phyloP scores from a whole-genome alignment of 2,888 invertebrate genomes.

The Lycaena phlaeas region DNA sequence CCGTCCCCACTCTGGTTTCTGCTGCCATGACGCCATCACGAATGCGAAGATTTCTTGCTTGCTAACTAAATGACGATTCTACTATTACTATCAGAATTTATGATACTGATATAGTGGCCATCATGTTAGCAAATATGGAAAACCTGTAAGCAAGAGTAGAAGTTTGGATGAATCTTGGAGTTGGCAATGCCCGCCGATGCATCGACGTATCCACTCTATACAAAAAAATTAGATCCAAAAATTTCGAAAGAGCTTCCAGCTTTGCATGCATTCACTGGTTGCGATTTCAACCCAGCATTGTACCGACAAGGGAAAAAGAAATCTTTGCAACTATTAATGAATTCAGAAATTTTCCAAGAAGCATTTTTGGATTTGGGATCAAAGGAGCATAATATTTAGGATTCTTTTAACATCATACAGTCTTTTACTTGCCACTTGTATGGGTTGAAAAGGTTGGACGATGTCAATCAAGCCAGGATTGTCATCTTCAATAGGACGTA shows the following conservation, averaged over 20 bases:
- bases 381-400: constrained; percentile 10
- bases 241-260: constrained; percentile 16
- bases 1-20: no score
- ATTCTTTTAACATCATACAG: constrained; percentile 5
- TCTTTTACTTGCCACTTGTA: constrained; percentile 12
- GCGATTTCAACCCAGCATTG: constrained; percentile 19
- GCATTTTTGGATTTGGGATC: constrained; percentile 14
- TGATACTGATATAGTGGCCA: constrained; percentile 24
- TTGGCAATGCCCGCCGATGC: constrained; percentile 9
- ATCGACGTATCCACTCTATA: constrained; percentile 16
- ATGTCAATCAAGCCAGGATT: no score
- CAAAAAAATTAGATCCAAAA: constrained; percentile 12
- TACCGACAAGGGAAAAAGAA: constrained; percentile 13
- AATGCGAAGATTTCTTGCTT: constrained; percentile 16
- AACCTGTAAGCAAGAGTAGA: background rate
- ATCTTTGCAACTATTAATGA: constrained; percentile 13
- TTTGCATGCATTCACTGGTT: constrained; percentile 16
- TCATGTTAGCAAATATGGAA: constrained; percentile 22
- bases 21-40: no score
- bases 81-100: no score
- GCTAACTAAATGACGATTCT: constrained; percentile 13
- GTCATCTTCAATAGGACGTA: no score
- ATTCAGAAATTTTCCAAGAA: constrained; percentile 14
- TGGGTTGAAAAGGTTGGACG: no score
- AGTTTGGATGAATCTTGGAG: constrained; percentile 3